These are phyloP conservation scores for Lomographa bimaculata DNA, from an alignment of 2,888 invertebrate genomes.

Conservation along the genomic window DNA sequence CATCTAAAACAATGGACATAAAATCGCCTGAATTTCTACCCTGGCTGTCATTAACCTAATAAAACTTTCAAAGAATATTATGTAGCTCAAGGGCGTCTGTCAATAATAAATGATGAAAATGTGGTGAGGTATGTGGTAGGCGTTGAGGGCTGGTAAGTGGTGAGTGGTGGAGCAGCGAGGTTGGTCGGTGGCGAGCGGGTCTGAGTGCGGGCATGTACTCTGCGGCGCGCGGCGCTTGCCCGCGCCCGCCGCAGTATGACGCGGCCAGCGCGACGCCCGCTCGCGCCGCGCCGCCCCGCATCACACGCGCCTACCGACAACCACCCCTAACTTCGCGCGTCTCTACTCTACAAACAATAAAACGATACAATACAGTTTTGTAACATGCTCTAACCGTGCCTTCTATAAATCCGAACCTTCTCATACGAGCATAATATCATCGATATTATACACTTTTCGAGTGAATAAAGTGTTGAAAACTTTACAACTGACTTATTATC, in stretches of 20 bases:
- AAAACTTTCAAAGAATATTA: constrained; percentile 57
- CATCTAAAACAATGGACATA: background rate
- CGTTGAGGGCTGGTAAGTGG: constrained; percentile 11
- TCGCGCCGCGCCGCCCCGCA: constrained; percentile 49
- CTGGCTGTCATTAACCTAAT: constrained; percentile 55
- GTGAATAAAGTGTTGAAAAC: constrained; percentile 23
- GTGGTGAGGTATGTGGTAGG: constrained; percentile 15
- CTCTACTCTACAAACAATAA: constrained; percentile 27
- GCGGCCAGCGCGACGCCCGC: constrained; percentile 67
- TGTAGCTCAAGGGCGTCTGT: constrained; percentile 73
- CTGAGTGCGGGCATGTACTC: constrained; percentile 48
- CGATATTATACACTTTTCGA: constrained; percentile 23
- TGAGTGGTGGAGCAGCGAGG: constrained; percentile 4
- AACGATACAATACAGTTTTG: constrained; percentile 33
- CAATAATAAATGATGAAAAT: constrained; percentile 72
- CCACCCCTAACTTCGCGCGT: constrained; percentile 24
- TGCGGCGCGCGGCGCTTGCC: constrained; percentile 40
- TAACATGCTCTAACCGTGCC: constrained; percentile 53
- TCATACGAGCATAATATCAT: constrained; percentile 5
- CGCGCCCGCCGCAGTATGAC: constrained; percentile 72
- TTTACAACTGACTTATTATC: constrained; percentile 13
- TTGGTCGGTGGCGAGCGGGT: constrained; percentile 37
- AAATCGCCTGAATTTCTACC: constrained; percentile 18
- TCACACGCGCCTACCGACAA: constrained; percentile 27
- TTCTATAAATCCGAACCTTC: constrained; percentile 39